phyloP scores from a whole-genome alignment of 2,797 vertebrate species.

The Ara ararauna region DNA sequence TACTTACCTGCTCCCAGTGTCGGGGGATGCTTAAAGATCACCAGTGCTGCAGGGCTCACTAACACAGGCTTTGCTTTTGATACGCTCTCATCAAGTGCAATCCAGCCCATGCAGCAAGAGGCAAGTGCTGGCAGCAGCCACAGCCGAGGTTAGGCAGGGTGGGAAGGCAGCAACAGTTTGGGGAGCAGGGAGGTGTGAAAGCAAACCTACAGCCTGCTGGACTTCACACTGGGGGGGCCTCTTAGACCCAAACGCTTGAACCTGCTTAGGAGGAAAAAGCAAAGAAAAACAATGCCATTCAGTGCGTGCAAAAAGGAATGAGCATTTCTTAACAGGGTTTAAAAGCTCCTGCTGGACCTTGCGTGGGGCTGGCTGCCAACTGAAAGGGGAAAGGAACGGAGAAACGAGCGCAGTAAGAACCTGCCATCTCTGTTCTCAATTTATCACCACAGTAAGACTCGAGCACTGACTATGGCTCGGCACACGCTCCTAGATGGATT shows the following conservation, averaged over 20 bases:
- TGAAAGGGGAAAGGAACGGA: not conserved
- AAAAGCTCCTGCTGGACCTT: not conserved
- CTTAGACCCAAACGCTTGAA: not conserved
- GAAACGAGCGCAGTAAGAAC: constrained; percentile 1
- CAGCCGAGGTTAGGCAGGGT: not conserved
- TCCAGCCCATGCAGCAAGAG: not conserved
- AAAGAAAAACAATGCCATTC: not conserved
- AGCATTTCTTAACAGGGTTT: not conserved
- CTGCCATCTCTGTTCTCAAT: constrained; percentile 20
- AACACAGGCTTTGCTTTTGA: not conserved
- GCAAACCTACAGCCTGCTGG: not conserved
- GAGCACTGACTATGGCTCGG: not conserved
- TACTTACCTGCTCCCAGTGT: not conserved
- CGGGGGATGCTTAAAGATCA: not conserved
- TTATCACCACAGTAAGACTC: not conserved
- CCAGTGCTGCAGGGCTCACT: not conserved
- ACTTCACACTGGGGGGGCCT: accelerated
- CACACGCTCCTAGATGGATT: constrained; percentile 82
- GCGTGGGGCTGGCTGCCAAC: not conserved
- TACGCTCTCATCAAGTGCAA: not conserved
- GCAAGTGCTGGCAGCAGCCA: not conserved
- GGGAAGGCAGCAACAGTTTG: not conserved
- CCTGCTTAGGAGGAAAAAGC: not conserved
- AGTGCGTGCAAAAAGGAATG: not conserved
- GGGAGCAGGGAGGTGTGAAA: not conserved